Conservation (phyloP, 2,888 invertebrate genomes). For the Agrotis exclamationis region DNA sequence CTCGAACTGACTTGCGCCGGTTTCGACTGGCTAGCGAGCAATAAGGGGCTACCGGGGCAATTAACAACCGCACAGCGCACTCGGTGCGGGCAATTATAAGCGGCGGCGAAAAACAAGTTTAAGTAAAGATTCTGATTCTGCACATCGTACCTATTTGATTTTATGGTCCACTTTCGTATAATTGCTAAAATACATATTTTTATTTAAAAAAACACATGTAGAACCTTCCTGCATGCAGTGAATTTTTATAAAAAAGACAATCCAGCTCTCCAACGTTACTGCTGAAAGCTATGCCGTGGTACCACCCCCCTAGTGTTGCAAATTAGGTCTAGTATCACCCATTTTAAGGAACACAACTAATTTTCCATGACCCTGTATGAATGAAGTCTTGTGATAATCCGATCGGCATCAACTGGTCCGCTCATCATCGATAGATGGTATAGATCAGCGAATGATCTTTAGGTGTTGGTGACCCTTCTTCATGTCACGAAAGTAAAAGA, state of each 20-base stretch:
- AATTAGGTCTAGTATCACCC: too few relatives aligned
- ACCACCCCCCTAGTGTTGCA: too few relatives aligned
- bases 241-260: too few relatives aligned
- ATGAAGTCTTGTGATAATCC: too few relatives aligned
- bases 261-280: too few relatives aligned
- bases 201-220: neutral
- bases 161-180: neutral
- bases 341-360: neutral
- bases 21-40: constrained; percentile 51
- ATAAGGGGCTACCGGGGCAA: constrained; percentile 64
- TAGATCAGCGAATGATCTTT: too few relatives aligned
- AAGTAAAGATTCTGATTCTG: too few relatives aligned
- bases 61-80: constrained; percentile 48
- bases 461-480: too few relatives aligned
- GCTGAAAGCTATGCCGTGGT: too few relatives aligned
- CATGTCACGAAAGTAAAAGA: neutral
- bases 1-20: constrained; percentile 59
- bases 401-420: too few relatives aligned
- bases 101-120: neutral
- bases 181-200: neutral
- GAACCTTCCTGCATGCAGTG: neutral
- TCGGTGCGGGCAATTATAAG: constrained; percentile 43
- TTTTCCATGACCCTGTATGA: too few relatives aligned
- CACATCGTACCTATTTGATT: neutral
- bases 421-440: too few relatives aligned